Conservation (phyloP, 23 tunicate species). For the Corella eumyota region DNA sequence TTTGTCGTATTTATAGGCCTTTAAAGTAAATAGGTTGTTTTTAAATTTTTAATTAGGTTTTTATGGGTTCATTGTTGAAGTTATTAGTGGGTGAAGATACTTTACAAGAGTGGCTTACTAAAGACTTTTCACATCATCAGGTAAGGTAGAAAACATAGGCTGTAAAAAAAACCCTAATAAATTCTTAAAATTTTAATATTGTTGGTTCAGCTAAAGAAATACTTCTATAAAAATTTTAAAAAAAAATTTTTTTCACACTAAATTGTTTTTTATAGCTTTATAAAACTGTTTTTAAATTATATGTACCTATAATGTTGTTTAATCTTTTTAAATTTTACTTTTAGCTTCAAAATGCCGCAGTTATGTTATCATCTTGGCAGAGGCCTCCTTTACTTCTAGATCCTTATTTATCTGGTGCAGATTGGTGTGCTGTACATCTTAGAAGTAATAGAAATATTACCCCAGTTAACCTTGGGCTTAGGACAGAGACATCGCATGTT, state of each 20-base stretch:
- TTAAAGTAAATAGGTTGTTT: too few species aligned
- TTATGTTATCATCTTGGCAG: slow-evolving; percentile 84
- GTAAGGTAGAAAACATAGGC: slow-evolving; percentile 9
- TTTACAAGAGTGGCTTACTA: slow-evolving; percentile 78
- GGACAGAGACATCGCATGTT: slow-evolving; percentile 51
- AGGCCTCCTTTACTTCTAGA: slow-evolving; percentile 80
- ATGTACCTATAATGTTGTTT: background rate
- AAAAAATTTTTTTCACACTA: background rate
- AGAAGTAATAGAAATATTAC: slow-evolving; percentile 46
- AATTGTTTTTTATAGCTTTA: background rate
- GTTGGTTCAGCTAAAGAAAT: too few species aligned
- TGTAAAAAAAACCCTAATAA: background rate
- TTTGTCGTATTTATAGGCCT: too few species aligned
- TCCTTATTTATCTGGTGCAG: slow-evolving; percentile 69
- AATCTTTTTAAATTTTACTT: background rate
- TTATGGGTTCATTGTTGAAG: slow-evolving; percentile 39
- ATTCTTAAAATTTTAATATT: too few species aligned
- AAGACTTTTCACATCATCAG: slow-evolving; percentile 81
- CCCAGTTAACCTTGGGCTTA: slow-evolving; percentile 65
- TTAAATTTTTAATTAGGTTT: background rate
- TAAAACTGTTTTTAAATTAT: background rate
- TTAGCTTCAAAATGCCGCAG: slow-evolving; percentile 84
- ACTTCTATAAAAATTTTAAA: too few species aligned
- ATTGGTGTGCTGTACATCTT: slow-evolving; percentile 78
- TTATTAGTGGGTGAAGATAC: slow-evolving; percentile 50